Evolutionary conservation across 2,113 vertebrate species (phyloP).

Genomic region (Lepus americanus): DNA sequence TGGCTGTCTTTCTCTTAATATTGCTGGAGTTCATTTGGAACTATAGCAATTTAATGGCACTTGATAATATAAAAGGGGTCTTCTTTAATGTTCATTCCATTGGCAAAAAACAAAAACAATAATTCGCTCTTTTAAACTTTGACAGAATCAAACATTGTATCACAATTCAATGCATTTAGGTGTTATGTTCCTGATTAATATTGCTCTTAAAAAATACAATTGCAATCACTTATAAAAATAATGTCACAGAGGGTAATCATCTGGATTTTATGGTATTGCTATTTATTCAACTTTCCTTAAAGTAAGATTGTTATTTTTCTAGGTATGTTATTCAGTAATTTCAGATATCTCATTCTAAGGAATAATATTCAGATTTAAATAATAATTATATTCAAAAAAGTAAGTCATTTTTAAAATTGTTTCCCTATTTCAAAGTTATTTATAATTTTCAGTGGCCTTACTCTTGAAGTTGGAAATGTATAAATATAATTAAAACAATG

Average conservation of each 20-base stretch:
- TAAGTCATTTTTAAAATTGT: background rate
- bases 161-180: slow-evolving; percentile 2
- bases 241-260: background rate
- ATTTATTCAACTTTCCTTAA: slow-evolving; percentile 15
- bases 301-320: slow-evolving; percentile 2
- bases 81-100: background rate
- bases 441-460: background rate
- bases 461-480: slow-evolving; percentile 11
- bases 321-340: background rate
- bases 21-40: background rate
- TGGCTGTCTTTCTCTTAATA: background rate
- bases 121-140: slow-evolving; percentile 32
- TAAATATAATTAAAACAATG: slow-evolving; percentile 16
- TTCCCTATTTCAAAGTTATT: slow-evolving; percentile 7
- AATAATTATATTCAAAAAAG: background rate
- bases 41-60: background rate
- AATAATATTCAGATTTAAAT: background rate
- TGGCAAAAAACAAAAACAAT: background rate
- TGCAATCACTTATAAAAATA: slow-evolving; percentile 44
- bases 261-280: background rate
- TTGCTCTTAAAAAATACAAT: background rate
- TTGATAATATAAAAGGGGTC: slow-evolving; percentile 27
- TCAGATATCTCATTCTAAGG: background rate
- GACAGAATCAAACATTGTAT: background rate
- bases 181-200: background rate